These are phyloP conservation scores for Mugil cephalus DNA, from an alignment of 2,113 vertebrate genomes.

Conservation along the genomic window DNA sequence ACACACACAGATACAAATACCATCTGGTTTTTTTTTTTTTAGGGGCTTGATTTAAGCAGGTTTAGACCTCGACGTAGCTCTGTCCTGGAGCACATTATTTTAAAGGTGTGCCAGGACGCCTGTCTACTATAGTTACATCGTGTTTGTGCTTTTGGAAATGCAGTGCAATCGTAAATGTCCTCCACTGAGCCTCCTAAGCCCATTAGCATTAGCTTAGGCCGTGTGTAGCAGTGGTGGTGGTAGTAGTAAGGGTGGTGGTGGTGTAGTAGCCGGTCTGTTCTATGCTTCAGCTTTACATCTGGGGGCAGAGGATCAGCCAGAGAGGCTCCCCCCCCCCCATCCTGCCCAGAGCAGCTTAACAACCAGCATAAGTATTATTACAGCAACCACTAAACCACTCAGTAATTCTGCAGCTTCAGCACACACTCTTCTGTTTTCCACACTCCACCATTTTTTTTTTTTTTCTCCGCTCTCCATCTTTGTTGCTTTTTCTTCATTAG, in stretches of 20 bases:
- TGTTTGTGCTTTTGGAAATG: not conserved
- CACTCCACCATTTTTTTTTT: too few relatives aligned
- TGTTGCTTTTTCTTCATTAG: conserved; percentile 48
- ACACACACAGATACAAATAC: conserved; percentile 36
- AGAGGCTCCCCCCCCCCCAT: conserved; percentile 48
- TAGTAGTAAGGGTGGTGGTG: conserved; percentile 19
- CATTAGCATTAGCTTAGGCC: conserved; percentile 43
- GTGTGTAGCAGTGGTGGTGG: not conserved
- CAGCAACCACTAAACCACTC: conserved; percentile 76
- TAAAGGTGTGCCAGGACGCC: not conserved
- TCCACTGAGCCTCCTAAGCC: conserved; percentile 14
- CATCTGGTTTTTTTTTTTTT: conserved; percentile 73
- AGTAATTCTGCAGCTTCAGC: conserved; percentile 72
- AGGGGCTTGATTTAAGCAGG: conserved; percentile 55
- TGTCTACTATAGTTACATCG: not conserved
- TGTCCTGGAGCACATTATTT: conserved; percentile 30
- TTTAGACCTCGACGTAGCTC: conserved; percentile 35
- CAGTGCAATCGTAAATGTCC: not conserved
- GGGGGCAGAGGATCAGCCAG: conserved; percentile 70
- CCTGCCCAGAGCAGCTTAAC: conserved; percentile 74
- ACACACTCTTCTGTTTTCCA: conserved; percentile 58
- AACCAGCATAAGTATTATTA: conserved; percentile 78
- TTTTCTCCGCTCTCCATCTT: conserved; percentile 32
- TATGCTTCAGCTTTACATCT: conserved; percentile 46
- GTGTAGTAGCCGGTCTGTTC: conserved; percentile 22